Evolutionary conservation across 2,113 vertebrate genomes (phyloP).

Genomic region (Rattus norvegicus): DNA sequence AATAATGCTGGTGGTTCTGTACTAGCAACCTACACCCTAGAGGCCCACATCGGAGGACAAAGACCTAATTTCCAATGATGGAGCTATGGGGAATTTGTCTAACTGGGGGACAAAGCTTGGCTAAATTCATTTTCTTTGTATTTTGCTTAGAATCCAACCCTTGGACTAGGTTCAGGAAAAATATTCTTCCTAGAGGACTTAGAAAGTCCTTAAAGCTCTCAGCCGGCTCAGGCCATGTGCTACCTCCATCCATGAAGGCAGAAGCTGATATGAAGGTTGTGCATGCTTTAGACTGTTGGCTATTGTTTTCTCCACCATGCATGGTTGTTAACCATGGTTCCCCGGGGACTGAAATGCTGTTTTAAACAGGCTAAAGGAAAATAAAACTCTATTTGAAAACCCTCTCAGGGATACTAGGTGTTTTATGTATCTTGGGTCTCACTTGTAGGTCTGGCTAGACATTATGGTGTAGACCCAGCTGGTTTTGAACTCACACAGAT

Average conservation of each 20-base stretch:
- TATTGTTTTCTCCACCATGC: background rate
- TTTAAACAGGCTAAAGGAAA: background rate
- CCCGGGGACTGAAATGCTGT: background rate
- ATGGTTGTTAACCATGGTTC: constrained; percentile 17
- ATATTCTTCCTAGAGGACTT: constrained; percentile 45
- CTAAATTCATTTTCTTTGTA: constrained; percentile 71
- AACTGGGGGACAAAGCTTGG: constrained; percentile 59
- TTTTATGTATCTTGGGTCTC: background rate
- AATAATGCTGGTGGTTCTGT: constrained; percentile 77
- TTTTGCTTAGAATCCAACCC: constrained; percentile 64
- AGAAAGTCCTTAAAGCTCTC: constrained; percentile 56
- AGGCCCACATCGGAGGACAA: constrained; percentile 69
- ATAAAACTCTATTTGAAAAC: constrained; percentile 32
- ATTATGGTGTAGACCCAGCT: too few relatives aligned
- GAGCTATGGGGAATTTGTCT: constrained; percentile 74
- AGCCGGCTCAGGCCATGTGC: background rate
- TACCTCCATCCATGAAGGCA: background rate
- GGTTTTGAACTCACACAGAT: background rate
- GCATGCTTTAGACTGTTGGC: background rate
- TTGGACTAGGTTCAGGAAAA: constrained; percentile 62
- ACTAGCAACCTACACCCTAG: constrained; percentile 58
- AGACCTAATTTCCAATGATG: constrained; percentile 71
- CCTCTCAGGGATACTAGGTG: background rate
- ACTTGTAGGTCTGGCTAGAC: background rate
- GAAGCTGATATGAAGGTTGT: background rate